phyloP scores from a whole-genome alignment of 2,797 vertebrate genomes.

The Antrozous pallidus region DNA sequence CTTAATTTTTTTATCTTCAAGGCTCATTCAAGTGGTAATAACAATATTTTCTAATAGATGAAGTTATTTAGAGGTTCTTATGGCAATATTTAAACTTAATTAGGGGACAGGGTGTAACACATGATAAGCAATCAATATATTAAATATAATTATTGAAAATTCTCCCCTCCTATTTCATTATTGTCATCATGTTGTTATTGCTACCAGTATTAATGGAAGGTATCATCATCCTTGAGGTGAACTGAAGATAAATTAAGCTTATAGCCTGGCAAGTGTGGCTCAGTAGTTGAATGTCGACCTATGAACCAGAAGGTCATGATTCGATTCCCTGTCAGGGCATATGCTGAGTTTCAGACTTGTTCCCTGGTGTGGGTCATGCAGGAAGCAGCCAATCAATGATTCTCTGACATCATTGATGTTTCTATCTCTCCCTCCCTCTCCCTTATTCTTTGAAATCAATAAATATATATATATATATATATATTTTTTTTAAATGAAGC shows the following conservation, averaged over 20 bases:
- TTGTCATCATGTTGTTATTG: background rate
- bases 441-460: too few relatives aligned
- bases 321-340: too few relatives aligned
- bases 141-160: background rate
- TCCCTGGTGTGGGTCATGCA: too few relatives aligned
- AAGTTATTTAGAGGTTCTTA: background rate
- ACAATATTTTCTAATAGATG: background rate
- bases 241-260: background rate
- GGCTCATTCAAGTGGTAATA: background rate
- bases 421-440: too few relatives aligned
- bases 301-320: too few relatives aligned
- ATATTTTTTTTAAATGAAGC: background rate
- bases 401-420: too few relatives aligned
- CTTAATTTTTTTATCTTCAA: background rate
- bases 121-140: background rate
- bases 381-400: too few relatives aligned
- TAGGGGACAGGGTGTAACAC: background rate
- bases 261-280: background rate
- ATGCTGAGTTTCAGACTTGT: too few relatives aligned
- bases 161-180: background rate
- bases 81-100: conserved; percentile 30
- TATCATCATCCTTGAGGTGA: background rate
- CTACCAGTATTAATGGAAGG: background rate
- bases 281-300: too few relatives aligned
- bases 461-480: too few relatives aligned